phyloP scores from a whole-genome alignment of 2,888 invertebrate species.

The Muschampia plurimacula region DNA sequence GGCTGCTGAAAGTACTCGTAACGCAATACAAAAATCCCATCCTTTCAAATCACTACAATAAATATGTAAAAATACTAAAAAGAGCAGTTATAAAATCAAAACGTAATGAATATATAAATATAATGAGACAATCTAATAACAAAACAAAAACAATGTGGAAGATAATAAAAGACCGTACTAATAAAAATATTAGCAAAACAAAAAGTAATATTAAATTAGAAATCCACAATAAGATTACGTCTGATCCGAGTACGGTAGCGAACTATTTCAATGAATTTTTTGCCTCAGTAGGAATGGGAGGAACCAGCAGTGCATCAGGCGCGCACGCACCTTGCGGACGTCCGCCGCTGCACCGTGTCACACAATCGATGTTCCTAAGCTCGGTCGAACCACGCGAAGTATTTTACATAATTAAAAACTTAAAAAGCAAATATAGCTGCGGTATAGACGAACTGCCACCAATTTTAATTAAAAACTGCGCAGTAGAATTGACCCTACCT shows the following conservation, averaged over 20 bases:
- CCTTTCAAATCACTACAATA: neutral
- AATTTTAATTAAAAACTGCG: slow-evolving; percentile 13
- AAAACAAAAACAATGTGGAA: neutral
- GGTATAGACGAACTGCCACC: slow-evolving; percentile 18
- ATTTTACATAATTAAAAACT: neutral
- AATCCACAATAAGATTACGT: neutral
- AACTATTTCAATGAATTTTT: slow-evolving; percentile 19
- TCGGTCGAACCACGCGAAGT: neutral
- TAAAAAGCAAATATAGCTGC: slow-evolving; percentile 16
- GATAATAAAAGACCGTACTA: neutral
- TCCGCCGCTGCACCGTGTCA: no score
- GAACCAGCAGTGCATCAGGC: neutral
- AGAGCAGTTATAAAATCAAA: neutral
- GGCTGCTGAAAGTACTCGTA: neutral
- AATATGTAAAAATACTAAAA: neutral
- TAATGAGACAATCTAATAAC: neutral
- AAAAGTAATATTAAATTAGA: neutral
- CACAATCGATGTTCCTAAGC: slow-evolving; percentile 1
- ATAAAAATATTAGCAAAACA: neutral
- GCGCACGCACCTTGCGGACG: neutral
- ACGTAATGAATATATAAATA: neutral
- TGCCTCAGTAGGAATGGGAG: slow-evolving; percentile 8
- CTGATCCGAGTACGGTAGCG: neutral
- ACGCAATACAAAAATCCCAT: neutral
- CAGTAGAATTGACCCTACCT: neutral